Percentiles rank a stretch among this genome's conserved stretches.
These are phyloP conservation scores for Limnephilus marmoratus DNA, from an alignment of 2,888 invertebrate species.

Conservation along the genomic window DNA sequence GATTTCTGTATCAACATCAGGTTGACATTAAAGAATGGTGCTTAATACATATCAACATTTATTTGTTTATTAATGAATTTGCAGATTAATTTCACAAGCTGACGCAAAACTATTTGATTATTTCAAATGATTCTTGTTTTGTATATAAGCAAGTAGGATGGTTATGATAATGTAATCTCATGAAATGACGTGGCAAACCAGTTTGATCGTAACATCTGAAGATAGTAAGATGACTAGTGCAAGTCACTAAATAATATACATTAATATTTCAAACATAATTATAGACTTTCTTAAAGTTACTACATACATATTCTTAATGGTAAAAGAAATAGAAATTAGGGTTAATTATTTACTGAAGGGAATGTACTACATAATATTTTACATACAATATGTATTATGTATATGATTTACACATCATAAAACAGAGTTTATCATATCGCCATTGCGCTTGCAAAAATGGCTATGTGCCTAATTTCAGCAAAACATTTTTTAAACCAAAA, in stretches of 20 bases:
- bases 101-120: not conserved
- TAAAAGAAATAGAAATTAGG: slow-evolving; percentile 2
- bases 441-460: too few species aligned
- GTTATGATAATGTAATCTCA: not conserved
- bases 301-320: not conserved
- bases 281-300: not conserved
- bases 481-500: too few species aligned
- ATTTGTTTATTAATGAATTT: not conserved
- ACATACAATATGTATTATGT: not conserved
- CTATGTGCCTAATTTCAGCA: too few species aligned
- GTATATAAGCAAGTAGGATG: not conserved
- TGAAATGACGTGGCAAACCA: not conserved
- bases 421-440: not conserved
- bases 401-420: not conserved
- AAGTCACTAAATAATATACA: slow-evolving; percentile 3
- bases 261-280: not conserved
- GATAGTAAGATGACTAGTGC: slow-evolving; percentile 4
- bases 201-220: not conserved
- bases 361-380: slow-evolving; percentile 25
- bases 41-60: too few species aligned
- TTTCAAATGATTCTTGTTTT: not conserved
- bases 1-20: too few species aligned
- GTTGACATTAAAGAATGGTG: too few species aligned
- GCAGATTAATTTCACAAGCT: not conserved
- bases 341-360: not conserved